Base-by-base conservation (phyloP, 2,797 vertebrate species). In the Gymnodraco acuticeps region DNA sequence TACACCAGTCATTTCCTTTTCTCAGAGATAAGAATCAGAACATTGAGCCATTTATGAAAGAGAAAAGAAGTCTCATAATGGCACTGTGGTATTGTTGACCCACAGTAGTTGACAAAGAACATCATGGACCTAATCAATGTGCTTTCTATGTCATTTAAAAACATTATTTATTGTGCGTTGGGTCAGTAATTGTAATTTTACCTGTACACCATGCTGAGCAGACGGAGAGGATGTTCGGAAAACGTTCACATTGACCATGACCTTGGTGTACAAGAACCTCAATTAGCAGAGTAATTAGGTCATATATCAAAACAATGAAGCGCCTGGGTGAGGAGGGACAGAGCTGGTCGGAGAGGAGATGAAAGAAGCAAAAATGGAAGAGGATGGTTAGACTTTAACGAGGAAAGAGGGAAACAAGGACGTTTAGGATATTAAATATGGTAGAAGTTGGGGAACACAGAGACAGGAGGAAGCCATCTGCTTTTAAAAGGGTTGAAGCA, bases 261-360 rank as follows among this genome's bases (percentile, higher is more conserved):
- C 77, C 63, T 80, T 71, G 46, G 61, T 5, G 4, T 66, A 15
- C 12, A 46, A 64, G 62, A 89, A 80, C 81, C 73, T 81, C 81
- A 76, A 87, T 91, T 89, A 89, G 67, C 60, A 38, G 59, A 67
- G 78, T 89, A 92, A 92, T 91, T 88, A 89, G 84, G 82, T 90
- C 86, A 88, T 84, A 81, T 74, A 89, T 84, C 84, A 85, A 77
- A 90, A 90, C 88, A 91, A 88, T 56, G 70, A 78, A 77, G 74
- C 19, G 33, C 9, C 69, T 23, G 68, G 62, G 55, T 16, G 62
- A 78, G 45, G 58, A 81, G 73, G 52, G 73, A 72, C 48, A 9
- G 45, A 82, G 61, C 73, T 73, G 83, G 72, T 63, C 41, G 15
- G 48, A 75, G 73, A 77, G 31, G 64, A 78, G 74, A 77, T 73